Conservation (phyloP, 2,888 invertebrate species). For the Drosophila phalerata region DNA sequence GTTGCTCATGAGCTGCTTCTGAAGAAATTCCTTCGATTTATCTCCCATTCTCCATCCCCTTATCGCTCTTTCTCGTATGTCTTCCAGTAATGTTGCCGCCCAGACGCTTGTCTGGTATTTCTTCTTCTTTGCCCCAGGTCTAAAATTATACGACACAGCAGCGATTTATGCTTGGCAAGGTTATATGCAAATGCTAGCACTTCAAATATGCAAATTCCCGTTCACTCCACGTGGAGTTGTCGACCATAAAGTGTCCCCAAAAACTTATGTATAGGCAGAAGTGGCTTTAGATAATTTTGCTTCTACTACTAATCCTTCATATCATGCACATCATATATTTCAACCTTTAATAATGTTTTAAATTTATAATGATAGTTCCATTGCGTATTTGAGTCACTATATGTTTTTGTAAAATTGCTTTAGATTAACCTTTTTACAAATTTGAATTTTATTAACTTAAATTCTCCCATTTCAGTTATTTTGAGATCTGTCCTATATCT, state of each 20-base stretch:
- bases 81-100: constrained; percentile 17
- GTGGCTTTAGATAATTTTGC: background rate
- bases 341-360: too few relatives aligned
- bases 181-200: constrained; percentile 30
- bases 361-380: too few relatives aligned
- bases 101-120: constrained; percentile 49
- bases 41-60: background rate
- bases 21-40: constrained; percentile 4
- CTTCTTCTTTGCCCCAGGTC: constrained; percentile 40
- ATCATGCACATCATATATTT: too few relatives aligned
- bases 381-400: too few relatives aligned
- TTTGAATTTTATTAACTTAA: too few relatives aligned
- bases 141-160: constrained; percentile 61
- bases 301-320: background rate
- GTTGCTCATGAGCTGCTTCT: constrained; percentile 11
- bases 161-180: constrained; percentile 54
- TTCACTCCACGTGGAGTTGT: constrained; percentile 9
- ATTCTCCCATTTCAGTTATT: background rate
- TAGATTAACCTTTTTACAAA: too few relatives aligned
- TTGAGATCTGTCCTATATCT: too few relatives aligned
- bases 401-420: too few relatives aligned
- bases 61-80: background rate
- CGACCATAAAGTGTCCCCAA: constrained; percentile 13
- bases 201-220: constrained; percentile 16
- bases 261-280: background rate